A percentile compares a stretch with the other conserved stretches of the same genome.
Evolutionary conservation across 1,140 invertebrate genomes (phyloP).

Genomic region (Conopomorpha cramerella): DNA sequence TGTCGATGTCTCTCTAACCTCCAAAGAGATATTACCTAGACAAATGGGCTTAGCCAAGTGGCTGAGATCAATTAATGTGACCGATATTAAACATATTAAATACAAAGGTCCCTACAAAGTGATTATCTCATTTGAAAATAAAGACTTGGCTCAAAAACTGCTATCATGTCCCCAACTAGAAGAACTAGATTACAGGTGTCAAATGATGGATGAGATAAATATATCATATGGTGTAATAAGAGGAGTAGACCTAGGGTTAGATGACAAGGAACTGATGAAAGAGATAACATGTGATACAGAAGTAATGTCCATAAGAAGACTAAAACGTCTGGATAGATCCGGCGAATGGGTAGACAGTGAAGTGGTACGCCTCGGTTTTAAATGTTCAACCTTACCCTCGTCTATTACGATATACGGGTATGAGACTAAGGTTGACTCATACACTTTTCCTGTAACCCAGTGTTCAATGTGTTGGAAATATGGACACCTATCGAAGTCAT

Average conservation of each 20-base stretch:
- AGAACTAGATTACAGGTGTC: slow-evolving; percentile 9
- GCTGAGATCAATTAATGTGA: slow-evolving; percentile 11
- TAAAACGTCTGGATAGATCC: slow-evolving; percentile 8
- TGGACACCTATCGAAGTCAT: not conserved
- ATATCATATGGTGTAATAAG: slow-evolving; percentile 10
- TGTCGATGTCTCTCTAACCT: slow-evolving; percentile 7
- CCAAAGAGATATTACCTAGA: slow-evolving; percentile 10
- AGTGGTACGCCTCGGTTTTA: slow-evolving; percentile 12
- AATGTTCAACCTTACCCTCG: slow-evolving; percentile 8
- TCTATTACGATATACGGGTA: slow-evolving; percentile 11
- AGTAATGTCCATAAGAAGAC: slow-evolving; percentile 9
- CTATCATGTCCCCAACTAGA: slow-evolving; percentile 8
- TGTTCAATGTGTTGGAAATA: slow-evolving; percentile 13
- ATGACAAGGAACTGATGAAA: slow-evolving; percentile 9
- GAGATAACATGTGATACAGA: slow-evolving; percentile 5
- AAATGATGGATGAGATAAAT: slow-evolving; percentile 6
- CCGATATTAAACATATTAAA: slow-evolving; percentile 11
- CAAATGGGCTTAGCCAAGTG: slow-evolving; percentile 16
- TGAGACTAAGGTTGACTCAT: slow-evolving; percentile 8
- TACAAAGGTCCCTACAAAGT: slow-evolving; percentile 13
- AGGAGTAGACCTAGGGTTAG: slow-evolving; percentile 9
- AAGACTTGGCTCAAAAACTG: slow-evolving; percentile 8
- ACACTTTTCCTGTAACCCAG: slow-evolving; percentile 12
- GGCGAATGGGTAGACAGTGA: slow-evolving; percentile 11
- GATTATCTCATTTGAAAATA: slow-evolving; percentile 8